These are phyloP conservation scores for Leptocoma aspasia DNA, from an alignment of 2,113 vertebrate genomes.

Conservation along the genomic window DNA sequence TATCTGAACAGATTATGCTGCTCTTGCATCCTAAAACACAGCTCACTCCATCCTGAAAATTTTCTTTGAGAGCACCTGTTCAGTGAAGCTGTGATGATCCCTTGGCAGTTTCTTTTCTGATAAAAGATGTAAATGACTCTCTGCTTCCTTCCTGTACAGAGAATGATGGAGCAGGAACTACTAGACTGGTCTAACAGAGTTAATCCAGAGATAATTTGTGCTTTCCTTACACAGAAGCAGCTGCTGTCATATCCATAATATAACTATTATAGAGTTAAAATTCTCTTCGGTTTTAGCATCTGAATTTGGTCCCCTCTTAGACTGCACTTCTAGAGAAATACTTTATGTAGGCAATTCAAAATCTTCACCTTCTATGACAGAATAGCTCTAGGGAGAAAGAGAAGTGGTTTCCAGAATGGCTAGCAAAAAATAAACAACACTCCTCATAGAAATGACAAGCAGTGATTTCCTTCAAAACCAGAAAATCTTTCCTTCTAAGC, in stretches of 20 bases:
- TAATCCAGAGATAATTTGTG: conserved; percentile 38
- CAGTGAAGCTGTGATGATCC: background rate
- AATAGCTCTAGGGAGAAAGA: conserved; percentile 38
- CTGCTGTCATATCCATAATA: conserved; percentile 2
- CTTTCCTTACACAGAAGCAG: conserved; percentile 22
- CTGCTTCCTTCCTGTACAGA: conserved; percentile 26
- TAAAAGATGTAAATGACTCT: conserved; percentile 41
- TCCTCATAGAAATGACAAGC: conserved; percentile 4
- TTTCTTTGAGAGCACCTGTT: conserved; percentile 7
- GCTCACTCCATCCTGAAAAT: background rate
- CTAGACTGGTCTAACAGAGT: background rate
- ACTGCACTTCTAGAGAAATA: background rate
- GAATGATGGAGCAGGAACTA: background rate
- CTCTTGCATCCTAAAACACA: background rate
- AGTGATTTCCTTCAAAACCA: conserved; percentile 1
- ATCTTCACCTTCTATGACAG: conserved; percentile 42
- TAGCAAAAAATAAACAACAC: background rate
- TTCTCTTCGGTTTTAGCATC: conserved; percentile 10
- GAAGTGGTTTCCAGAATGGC: conserved; percentile 18
- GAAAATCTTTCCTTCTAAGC: background rate
- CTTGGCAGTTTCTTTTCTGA: conserved; percentile 10
- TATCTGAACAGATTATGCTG: background rate
- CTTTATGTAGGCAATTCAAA: conserved; percentile 32
- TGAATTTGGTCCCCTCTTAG: conserved; percentile 14
- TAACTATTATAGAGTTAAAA: conserved; percentile 24